phyloP scores from a whole-genome alignment of 2,888 invertebrate species.

The Icerya purchasi region DNA sequence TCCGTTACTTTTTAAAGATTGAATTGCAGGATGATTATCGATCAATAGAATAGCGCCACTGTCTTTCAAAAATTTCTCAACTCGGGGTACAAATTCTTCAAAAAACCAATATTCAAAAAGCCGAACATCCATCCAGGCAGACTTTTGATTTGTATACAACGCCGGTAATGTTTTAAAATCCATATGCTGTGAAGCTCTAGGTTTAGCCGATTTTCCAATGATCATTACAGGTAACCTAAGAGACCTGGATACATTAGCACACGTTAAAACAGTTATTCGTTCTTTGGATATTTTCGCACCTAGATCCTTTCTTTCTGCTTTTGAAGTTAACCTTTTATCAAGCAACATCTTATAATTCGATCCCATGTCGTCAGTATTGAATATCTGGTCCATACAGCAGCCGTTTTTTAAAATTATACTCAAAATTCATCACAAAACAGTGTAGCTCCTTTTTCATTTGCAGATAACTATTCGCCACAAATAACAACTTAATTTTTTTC shows the following conservation, averaged over 20 bases:
- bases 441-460: slow-evolving; percentile 14
- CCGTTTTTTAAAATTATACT: slow-evolving; percentile 4
- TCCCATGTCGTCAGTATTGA: no score
- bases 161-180: no score
- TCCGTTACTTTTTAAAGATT: no score
- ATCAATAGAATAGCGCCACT: slow-evolving; percentile 13
- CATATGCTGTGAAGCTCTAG: slow-evolving; percentile 18
- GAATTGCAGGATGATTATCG: slow-evolving; percentile 14
- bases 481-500: slow-evolving; percentile 16
- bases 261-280: slow-evolving; percentile 18
- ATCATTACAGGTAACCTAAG: slow-evolving; percentile 19
- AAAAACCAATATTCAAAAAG: no score
- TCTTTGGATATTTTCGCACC: slow-evolving; percentile 20
- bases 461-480: slow-evolving; percentile 16
- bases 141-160: slow-evolving; percentile 17
- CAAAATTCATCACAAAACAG: slow-evolving; percentile 16
- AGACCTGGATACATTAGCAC: slow-evolving; percentile 19
- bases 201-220: slow-evolving; percentile 19
- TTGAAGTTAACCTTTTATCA: slow-evolving; percentile 17
- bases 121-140: no score
- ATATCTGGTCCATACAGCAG: no score
- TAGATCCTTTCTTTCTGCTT: slow-evolving; percentile 17
- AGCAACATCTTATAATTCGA: no score
- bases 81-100: no score
- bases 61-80: slow-evolving; percentile 13